phyloP scores from a whole-genome alignment of 1,140 invertebrate species.

The Heliconius melpomene region DNA sequence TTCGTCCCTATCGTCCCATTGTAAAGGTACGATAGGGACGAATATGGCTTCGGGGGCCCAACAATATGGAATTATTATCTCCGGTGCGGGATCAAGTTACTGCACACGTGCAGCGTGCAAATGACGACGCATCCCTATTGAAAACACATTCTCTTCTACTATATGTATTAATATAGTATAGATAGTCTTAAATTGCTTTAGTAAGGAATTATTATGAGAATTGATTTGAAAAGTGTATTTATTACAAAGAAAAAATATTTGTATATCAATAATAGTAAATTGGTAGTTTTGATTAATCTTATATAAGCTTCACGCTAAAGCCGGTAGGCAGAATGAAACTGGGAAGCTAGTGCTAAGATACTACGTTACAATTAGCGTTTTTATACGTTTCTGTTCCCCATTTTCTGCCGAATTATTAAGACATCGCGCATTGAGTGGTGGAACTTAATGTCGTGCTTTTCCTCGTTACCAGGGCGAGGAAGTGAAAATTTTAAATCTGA shows the following conservation, averaged over 20 bases:
- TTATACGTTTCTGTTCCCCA: no score
- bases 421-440: no score
- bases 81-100: conserved; percentile 45
- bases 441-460: no score
- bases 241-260: background rate
- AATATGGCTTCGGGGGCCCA: conserved; percentile 24
- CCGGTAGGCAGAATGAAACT: no score
- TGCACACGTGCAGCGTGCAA: conserved; percentile 49
- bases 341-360: no score
- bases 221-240: background rate
- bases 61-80: conserved; percentile 54
- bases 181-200: background rate
- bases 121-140: conserved; percentile 38
- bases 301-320: no score
- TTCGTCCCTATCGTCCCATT: conserved; percentile 43
- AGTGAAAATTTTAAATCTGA: no score
- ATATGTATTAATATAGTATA: background rate
- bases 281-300: no score
- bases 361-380: no score
- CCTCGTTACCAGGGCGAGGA: no score
- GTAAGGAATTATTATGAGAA: background rate
- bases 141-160: background rate
- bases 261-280: background rate
- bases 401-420: no score
- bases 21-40: conserved; percentile 20